phyloP scores from a whole-genome alignment of 2,113 vertebrate species.

The Ictalurus punctatus region DNA sequence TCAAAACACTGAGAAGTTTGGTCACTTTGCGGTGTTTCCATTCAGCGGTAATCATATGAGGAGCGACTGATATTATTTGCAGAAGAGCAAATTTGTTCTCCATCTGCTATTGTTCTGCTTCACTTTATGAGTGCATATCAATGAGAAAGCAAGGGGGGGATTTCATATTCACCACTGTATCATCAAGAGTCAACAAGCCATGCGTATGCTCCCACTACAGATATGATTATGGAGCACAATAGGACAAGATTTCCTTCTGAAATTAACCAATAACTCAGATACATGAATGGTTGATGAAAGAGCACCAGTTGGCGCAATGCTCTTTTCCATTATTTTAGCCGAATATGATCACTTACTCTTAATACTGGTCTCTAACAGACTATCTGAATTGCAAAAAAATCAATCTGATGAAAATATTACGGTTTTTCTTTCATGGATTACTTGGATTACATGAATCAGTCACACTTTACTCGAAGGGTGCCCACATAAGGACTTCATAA shows the following conservation, averaged over 20 bases:
- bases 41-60: slow-evolving; percentile 54
- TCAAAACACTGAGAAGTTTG: slow-evolving; percentile 47
- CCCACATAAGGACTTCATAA: background rate
- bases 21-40: slow-evolving; percentile 28
- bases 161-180: slow-evolving; percentile 45
- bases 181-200: slow-evolving; percentile 51
- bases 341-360: slow-evolving; percentile 21
- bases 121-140: slow-evolving; percentile 43
- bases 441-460: background rate
- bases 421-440: background rate
- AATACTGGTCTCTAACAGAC: background rate
- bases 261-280: slow-evolving; percentile 47
- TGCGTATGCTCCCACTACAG: slow-evolving; percentile 30
- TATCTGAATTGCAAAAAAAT: background rate
- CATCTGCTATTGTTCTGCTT: slow-evolving; percentile 45
- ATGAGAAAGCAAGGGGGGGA: slow-evolving; percentile 32
- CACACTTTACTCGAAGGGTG: background rate
- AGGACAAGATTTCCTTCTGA: slow-evolving; percentile 40
- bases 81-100: slow-evolving; percentile 48
- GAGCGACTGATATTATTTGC: slow-evolving; percentile 42
- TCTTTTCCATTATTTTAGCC: slow-evolving; percentile 8
- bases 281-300: slow-evolving; percentile 1
- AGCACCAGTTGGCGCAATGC: slow-evolving; percentile 28
- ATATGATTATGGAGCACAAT: slow-evolving; percentile 50
- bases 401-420: background rate